These are phyloP conservation scores for Oscheius myriophilus DNA, from an alignment of 2,888 invertebrate genomes.

Conservation along the genomic window DNA sequence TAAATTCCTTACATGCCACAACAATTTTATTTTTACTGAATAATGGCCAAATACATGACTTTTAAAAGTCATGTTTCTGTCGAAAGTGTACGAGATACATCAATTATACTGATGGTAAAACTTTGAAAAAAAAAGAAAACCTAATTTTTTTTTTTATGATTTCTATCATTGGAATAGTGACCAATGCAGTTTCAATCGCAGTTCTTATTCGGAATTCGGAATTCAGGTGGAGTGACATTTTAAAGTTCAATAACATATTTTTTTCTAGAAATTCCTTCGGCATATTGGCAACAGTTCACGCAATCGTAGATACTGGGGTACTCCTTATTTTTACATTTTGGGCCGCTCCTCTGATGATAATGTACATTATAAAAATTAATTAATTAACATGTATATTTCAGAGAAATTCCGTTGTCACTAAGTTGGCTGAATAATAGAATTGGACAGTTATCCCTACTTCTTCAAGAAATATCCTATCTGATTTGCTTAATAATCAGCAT, in stretches of 20 bases:
- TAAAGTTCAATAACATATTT: background rate
- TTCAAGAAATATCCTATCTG: constrained; percentile 16
- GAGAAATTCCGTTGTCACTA: constrained; percentile 3
- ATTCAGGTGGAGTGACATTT: background rate
- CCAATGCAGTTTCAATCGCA: constrained; percentile 8
- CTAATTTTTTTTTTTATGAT: constrained; percentile 11
- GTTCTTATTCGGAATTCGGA: constrained; percentile 12
- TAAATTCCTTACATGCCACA: too few relatives aligned
- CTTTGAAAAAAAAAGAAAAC: too few relatives aligned
- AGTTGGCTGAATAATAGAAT: constrained; percentile 5
- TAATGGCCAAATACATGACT: too few relatives aligned
- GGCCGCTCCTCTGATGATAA: constrained; percentile 14
- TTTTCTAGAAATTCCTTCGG: constrained; percentile 29
- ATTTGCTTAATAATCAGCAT: constrained; percentile 17
- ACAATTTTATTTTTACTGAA: too few relatives aligned
- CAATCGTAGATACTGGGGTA: constrained; percentile 12
- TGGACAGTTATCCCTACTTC: constrained; percentile 22
- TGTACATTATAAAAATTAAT: too few relatives aligned
- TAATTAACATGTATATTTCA: too few relatives aligned
- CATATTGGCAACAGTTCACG: constrained; percentile 7
- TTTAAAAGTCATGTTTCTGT: too few relatives aligned
- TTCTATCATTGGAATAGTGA: constrained; percentile 10
- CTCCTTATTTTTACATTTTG: constrained; percentile 19
- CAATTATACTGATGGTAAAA: too few relatives aligned
- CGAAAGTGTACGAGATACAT: too few relatives aligned